Base-by-base conservation (phyloP, 2,113 vertebrate genomes). In the Chamaea fasciata region DNA sequence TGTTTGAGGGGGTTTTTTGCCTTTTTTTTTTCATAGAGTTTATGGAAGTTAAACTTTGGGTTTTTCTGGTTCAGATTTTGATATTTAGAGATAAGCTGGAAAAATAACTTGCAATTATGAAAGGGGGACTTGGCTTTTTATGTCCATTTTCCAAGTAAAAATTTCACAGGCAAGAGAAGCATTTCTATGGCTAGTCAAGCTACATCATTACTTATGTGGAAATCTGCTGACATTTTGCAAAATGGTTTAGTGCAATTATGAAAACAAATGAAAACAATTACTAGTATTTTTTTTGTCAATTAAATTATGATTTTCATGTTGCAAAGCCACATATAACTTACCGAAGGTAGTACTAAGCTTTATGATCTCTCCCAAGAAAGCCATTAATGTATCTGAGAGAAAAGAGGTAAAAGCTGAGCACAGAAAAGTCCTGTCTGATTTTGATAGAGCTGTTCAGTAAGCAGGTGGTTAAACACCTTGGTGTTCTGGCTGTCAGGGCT, bases 261-360 rank as follows among this genome's bases (percentile, higher is more conserved):
- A 73, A 69, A 92, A 83, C 24, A 91, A 73, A 37, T 60, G 26
- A 64, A 69, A 89, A 57, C 15, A 87, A 65, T 52, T 73, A 52
- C 12, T 75, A 35, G 71, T 56, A 10, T 59, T n/a, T 39, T 39
- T 89, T 87, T 69, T 1, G 1, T 73, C 41, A 52, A 19, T 41
- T 69, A 62, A 59, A 64, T 75, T n/a, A 92, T 65, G 17, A 37
- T 39, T 74, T 81, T 59, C 6, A 1, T 65, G 55, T 89, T 74
- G 24, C 42, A 74, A 89, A 81, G 84, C 55, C 68, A 74, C 42
- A 55, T 50, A 52, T 73, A 71, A 52, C 39, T 76, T 68, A 57
- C 11, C 67, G 28, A 30, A 64, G 33, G 71, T 50, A 37, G 11
- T 49, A 63, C 20, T n/a, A 53, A 79, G 24, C 33, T 80, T 28